Evolutionary conservation across 2,113 vertebrate genomes (phyloP).

Genomic region (Aleadryas rufinucha): DNA sequence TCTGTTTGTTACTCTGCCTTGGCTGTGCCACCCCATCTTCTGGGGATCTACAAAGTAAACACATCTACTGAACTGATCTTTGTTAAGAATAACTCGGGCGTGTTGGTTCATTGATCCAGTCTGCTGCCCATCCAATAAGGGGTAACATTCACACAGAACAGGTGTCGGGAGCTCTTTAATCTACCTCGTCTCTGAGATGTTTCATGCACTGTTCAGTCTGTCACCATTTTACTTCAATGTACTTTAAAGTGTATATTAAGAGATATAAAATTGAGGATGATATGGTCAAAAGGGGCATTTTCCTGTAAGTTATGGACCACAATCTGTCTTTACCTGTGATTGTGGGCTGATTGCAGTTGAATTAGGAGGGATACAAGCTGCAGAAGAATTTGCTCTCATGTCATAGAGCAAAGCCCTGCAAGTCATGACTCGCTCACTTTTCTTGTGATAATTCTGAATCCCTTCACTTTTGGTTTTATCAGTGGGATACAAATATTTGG

Average conservation of each 20-base stretch:
- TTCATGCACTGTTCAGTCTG: not conserved
- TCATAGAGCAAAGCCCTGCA: not conserved
- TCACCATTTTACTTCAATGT: not conserved
- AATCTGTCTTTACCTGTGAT: not conserved
- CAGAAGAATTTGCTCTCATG: not conserved
- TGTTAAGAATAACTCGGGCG: fast-evolving
- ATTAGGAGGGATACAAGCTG: not conserved
- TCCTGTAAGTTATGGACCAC: not conserved
- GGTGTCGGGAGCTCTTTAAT: not conserved
- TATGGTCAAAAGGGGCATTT: not conserved
- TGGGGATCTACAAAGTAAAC: not conserved
- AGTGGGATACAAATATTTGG: not conserved
- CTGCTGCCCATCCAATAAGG: not conserved
- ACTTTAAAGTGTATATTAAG: not conserved
- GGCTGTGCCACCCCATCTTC: not conserved
- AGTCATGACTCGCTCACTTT: not conserved
- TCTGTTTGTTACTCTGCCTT: not conserved
- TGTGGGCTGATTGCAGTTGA: not conserved
- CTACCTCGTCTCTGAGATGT: not conserved
- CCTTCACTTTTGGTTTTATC: not conserved
- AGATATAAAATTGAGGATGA: not conserved
- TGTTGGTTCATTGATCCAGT: not conserved
- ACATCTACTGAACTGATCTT: not conserved
- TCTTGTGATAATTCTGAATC: not conserved
- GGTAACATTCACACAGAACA: not conserved